phyloP scores from a whole-genome alignment of 2,113 vertebrate genomes.

The Pycnonotus jocosus region DNA sequence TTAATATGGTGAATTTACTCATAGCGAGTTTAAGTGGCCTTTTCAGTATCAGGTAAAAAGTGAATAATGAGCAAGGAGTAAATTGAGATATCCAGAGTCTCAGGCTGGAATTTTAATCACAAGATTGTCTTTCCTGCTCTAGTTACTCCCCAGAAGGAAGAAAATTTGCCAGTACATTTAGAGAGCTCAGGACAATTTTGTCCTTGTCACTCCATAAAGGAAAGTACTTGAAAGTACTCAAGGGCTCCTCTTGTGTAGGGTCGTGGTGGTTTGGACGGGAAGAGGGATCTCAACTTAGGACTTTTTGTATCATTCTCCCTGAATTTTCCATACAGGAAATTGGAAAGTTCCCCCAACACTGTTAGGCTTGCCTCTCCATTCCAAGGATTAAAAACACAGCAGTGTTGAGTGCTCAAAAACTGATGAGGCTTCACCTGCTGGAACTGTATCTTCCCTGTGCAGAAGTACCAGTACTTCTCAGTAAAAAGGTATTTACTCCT shows the following conservation, averaged over 20 bases:
- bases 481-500: not conserved
- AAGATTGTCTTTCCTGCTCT: not conserved
- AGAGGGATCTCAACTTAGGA: not conserved
- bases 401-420: not conserved
- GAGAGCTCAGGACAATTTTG: not conserved
- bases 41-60: not conserved
- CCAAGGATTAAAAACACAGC: not conserved
- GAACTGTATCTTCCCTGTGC: not conserved
- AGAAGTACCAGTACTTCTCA: not conserved
- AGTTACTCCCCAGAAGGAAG: not conserved
- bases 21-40: not conserved
- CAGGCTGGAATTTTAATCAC: not conserved
- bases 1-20: not conserved
- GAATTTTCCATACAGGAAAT: not conserved
- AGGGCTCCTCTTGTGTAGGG: not conserved
- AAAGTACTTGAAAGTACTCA: not conserved
- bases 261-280: not conserved
- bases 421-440: not conserved
- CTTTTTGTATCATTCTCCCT: not conserved
- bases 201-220: not conserved
- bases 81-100: not conserved
- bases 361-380: not conserved
- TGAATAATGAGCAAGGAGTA: not conserved
- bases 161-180: not conserved
- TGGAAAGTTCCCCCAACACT: not conserved